Base-by-base conservation (phyloP, 2,113 vertebrate genomes). In the Apeltes quadracus region DNA sequence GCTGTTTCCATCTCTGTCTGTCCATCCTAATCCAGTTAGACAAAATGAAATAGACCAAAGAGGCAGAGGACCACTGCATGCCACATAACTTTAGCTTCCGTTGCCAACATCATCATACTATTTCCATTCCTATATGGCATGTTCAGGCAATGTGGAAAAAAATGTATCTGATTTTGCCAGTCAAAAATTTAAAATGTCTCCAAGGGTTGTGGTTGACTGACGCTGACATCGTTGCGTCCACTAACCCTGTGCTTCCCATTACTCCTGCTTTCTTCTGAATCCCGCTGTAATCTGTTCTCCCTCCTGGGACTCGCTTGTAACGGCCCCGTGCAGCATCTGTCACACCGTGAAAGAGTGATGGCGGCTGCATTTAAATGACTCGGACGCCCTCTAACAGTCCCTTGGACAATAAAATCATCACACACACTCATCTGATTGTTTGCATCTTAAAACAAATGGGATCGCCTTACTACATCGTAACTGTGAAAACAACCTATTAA, bases 11-110 rank as follows among this genome's bases (percentile, higher is more conserved):
- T 83, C 85, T 87, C 82, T 75, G 53, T 88, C 86, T 81, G 71
- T 91, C 91, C 71, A 84, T 91, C 51, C 74, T 88, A 91, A 93
- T 90, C 76, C 70, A 82, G 61, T 93, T 87, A 89, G 46, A 75
- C 63, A 75, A 69, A 84, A 80, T 80, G 74, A 77, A 83, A 84
- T 59, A 71, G 80, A 71, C 77, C 79, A 85, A 8, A 53, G 62
- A 54, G 57, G 59, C 59, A 44, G 58, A 29, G 43, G 56, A 75
- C 38, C 72, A 50, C 67, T 66, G 54, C 69, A 61, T 73, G 79
- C 75, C 76, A 65, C 34, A 76, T 72, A 54, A 68, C n/a, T 20
- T 55, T 10, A 34, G 12, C 13, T 29, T 7, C 32, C 56, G 23
- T 46, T 3, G 0, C 61, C 27, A 41, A 3, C 8, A 15, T 4